phyloP scores from a whole-genome alignment of 2,888 invertebrate species.

The Platypus cylindrus region DNA sequence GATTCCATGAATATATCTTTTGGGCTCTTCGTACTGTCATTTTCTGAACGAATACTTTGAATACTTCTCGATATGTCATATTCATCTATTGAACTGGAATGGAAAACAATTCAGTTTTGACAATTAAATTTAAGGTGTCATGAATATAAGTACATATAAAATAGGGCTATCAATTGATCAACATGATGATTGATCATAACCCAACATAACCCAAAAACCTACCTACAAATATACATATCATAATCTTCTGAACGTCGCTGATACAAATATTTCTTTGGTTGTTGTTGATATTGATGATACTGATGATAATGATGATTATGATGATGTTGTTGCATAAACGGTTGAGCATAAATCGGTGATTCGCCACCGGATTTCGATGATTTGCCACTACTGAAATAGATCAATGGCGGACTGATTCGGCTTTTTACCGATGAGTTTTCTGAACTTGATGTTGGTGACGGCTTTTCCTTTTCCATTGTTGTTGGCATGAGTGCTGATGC shows the following conservation, averaged over 20 bases:
- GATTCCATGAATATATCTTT: constrained; percentile 19
- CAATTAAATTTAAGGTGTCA: not conserved
- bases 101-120: constrained; percentile 9
- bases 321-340: constrained; percentile 23
- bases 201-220: constrained; percentile 1
- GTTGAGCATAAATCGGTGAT: constrained; percentile 30
- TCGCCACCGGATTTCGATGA: constrained; percentile 33
- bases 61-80: constrained; percentile 23
- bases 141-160: constrained; percentile 1
- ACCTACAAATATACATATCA: constrained; percentile 31
- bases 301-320: not conserved
- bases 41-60: constrained; percentile 18
- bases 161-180: too few relatives aligned
- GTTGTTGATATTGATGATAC: constrained; percentile 9
- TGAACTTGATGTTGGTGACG: constrained; percentile 55
- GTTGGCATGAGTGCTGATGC: too few relatives aligned
- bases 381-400: constrained; percentile 32
- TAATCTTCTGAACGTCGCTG: constrained; percentile 30
- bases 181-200: not conserved
- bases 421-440: constrained; percentile 47
- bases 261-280: constrained; percentile 17
- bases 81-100: constrained; percentile 20
- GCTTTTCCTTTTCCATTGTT: constrained; percentile 42
- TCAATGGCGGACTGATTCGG: constrained; percentile 36
- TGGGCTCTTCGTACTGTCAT: constrained; percentile 17